Base-by-base conservation (phyloP, 2,113 vertebrate species). In the Stigmatopora nigra region DNA sequence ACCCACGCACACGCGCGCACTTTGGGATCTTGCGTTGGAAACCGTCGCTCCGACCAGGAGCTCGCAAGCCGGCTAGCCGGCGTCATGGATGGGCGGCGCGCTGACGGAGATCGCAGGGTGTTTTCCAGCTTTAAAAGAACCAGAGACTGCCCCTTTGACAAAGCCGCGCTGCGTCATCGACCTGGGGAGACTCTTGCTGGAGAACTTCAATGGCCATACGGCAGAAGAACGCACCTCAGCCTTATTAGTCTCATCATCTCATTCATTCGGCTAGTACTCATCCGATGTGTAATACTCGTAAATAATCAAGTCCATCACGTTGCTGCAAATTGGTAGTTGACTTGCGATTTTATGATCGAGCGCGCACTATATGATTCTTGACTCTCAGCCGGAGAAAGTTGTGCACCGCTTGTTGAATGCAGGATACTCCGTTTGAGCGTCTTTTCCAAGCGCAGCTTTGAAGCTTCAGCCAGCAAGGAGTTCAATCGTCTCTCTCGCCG, bases 61-160 rank as follows among this genome's bases (percentile, higher is more conserved):
- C 78, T 77, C 79, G 84, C 78, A 85, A 85, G 75, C 68, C 57
- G 76, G 25, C 22, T 25, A 14, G 84, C 77, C 45, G 85, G 91
- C 92, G 91, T 94, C 92, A 95, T 82, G 78, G 71, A 87, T 90
- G 92, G 92, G 93, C 91, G 92, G 93, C 76, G 89, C 89, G 73
- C 84, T 46, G 81, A 77, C 66, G 12, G 70, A 81, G 88, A 78
- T 80, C 83, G 81, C 81, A 88, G 82, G 91, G 93, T 92, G 90
- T 94, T 95, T 94, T 93, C 93, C 94, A 91, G 91, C 90, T 94
- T 95, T 95, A 95, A 94, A 95, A 94, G 91, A 91, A 88, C 89
- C 79, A 90, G 80, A 86, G 89, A 82, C 86, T 77, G 83, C 86
- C 84, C 83, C 84, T 91, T 72, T 85, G 82, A 89, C 79, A 89